A percentile compares a stretch with the other conserved stretches of the same genome.
Evolutionary conservation across 2,888 invertebrate genomes (phyloP).

Genomic region (Oegoconia quadripuncta): DNA sequence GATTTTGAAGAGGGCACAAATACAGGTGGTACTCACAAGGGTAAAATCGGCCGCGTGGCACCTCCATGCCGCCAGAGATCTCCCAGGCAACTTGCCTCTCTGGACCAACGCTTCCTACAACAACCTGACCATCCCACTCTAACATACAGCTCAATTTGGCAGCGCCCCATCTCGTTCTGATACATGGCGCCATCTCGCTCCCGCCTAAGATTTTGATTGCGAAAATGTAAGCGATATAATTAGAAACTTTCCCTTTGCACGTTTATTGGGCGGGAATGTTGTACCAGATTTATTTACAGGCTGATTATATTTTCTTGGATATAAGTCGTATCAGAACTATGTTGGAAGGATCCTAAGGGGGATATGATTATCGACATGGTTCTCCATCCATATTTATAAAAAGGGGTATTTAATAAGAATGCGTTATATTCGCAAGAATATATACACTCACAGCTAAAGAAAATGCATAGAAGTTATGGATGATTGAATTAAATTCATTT

Average conservation of each 20-base stretch:
- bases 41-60: slow-evolving; percentile 74
- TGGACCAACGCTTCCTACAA: slow-evolving; percentile 42
- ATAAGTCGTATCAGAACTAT: background rate
- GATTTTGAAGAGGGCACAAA: too few species aligned
- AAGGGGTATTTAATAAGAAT: background rate
- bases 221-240: slow-evolving; percentile 48
- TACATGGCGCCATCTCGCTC: slow-evolving; percentile 47
- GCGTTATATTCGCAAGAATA: background rate
- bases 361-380: too few species aligned
- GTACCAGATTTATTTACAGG: slow-evolving; percentile 28
- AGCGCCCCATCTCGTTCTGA: slow-evolving; percentile 40
- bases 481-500: too few species aligned
- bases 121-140: slow-evolving; percentile 31
- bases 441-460: background rate
- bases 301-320: slow-evolving; percentile 11
- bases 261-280: slow-evolving; percentile 27
- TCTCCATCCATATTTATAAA: too few species aligned
- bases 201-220: slow-evolving; percentile 47
- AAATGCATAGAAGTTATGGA: too few species aligned
- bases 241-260: slow-evolving; percentile 39
- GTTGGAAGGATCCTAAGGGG: too few species aligned
- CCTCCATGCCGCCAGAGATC: slow-evolving; percentile 72
- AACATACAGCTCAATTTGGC: slow-evolving; percentile 27
- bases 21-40: slow-evolving; percentile 68
- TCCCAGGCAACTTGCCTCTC: slow-evolving; percentile 71